Conservation (phyloP, 2,797 vertebrate species). For the Enteromius thamalakanensis region DNA sequence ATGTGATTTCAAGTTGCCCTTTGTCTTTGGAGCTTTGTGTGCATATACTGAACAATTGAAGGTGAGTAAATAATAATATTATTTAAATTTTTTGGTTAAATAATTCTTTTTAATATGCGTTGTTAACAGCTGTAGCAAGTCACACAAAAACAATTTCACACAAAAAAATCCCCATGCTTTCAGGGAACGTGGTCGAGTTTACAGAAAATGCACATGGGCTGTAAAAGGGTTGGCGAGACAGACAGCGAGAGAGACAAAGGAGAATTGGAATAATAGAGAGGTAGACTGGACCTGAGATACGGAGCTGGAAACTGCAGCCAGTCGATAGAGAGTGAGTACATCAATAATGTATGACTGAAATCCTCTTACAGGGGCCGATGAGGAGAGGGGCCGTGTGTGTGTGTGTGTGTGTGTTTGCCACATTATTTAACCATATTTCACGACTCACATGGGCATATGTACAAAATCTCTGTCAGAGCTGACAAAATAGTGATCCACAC, state of each 20-base stretch:
- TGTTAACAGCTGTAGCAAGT: not conserved
- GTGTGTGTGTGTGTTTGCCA: slow-evolving; percentile 13
- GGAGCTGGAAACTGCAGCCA: slow-evolving; percentile 71
- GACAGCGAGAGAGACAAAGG: slow-evolving; percentile 35
- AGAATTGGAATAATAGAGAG: slow-evolving; percentile 26
- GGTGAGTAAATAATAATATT: not conserved
- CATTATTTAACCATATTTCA: slow-evolving; percentile 23
- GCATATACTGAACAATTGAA: not conserved
- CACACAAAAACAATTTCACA: slow-evolving; percentile 11
- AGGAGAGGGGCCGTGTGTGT: slow-evolving; percentile 3
- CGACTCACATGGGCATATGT: slow-evolving; percentile 17
- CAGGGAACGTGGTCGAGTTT: slow-evolving; percentile 10
- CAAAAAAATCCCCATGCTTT: not conserved
- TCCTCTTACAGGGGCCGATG: slow-evolving; percentile 33
- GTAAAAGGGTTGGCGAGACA: slow-evolving; percentile 17
- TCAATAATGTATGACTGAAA: slow-evolving; percentile 67
- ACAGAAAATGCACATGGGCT: slow-evolving; percentile 5
- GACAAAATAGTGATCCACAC: slow-evolving; percentile 46
- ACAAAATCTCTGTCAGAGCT: slow-evolving; percentile 47
- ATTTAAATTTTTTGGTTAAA: not conserved
- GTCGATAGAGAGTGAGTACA: slow-evolving; percentile 75
- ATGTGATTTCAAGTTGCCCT: not conserved
- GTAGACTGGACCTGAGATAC: slow-evolving; percentile 45
- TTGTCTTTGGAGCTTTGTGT: no score
- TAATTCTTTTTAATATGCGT: not conserved